Conservation (phyloP, 2,888 invertebrate species). For the Limnephilus rhombicus region DNA sequence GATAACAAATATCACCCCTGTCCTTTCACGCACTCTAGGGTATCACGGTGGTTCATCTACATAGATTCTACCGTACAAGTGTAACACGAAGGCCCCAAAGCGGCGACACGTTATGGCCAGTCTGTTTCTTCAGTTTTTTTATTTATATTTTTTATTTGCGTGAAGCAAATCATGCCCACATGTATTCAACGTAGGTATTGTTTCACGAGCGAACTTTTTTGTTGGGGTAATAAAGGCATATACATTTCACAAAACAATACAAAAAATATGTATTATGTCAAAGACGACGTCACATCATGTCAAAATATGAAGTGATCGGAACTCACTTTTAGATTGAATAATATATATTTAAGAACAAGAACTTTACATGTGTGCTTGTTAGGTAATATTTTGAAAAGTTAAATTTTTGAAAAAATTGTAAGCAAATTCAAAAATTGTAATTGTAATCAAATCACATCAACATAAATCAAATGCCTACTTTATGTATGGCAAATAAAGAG, state of each 20-base stretch:
- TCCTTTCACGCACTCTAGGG: neutral
- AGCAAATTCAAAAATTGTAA: too few species aligned
- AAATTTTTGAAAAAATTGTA: too few species aligned
- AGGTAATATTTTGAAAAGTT: too few species aligned
- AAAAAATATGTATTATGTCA: too few species aligned
- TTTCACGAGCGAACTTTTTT: neutral
- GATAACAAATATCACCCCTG: neutral
- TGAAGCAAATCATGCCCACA: neutral
- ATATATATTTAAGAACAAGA: too few species aligned
- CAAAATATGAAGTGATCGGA: too few species aligned
- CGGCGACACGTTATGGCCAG: neutral
- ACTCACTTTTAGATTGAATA: too few species aligned
- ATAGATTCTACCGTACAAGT: neutral
- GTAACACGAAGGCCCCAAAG: neutral
- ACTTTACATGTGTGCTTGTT: too few species aligned
- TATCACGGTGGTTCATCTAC: neutral
- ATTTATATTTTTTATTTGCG: neutral
- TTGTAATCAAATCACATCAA: too few species aligned
- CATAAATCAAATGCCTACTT: too few species aligned
- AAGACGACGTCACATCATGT: too few species aligned
- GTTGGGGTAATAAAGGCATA: neutral
- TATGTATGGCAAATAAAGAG: too few species aligned
- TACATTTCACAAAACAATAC: neutral
- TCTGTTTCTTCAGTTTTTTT: neutral
- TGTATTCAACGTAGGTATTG: neutral